Conservation (phyloP, 1,140 invertebrate species). For the Euura saliciscinereae region DNA sequence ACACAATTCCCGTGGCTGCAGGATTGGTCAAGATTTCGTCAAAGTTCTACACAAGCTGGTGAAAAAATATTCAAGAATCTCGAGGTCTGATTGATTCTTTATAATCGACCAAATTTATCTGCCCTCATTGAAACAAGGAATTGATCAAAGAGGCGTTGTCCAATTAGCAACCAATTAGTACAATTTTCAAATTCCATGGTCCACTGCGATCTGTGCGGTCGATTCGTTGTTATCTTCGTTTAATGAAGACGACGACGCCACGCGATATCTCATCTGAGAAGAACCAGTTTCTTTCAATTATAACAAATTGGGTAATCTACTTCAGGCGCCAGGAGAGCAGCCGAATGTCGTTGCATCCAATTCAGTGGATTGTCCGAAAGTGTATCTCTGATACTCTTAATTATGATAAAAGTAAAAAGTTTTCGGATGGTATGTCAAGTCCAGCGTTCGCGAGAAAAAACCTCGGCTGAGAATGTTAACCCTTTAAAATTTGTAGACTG, state of each 20-base stretch:
- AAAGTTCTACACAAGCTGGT: no score
- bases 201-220: background rate
- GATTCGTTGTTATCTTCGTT: background rate
- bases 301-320: background rate
- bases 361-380: no score
- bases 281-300: background rate
- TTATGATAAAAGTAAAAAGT: no score
- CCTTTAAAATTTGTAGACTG: constrained; percentile 34
- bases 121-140: background rate
- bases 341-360: no score
- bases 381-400: no score
- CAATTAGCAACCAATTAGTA: background rate
- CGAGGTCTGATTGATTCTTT: no score
- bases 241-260: background rate
- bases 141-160: background rate
- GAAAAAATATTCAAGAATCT: no score
- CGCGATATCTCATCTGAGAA: background rate
- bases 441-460: no score
- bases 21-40: background rate
- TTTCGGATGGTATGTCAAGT: no score
- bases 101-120: no score
- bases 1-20: background rate
- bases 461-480: constrained; percentile 20
- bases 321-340: no score
- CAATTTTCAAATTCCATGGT: background rate